These are phyloP conservation scores for Sicus ferrugineus DNA, from an alignment of 2,888 invertebrate species.

Conservation along the genomic window DNA sequence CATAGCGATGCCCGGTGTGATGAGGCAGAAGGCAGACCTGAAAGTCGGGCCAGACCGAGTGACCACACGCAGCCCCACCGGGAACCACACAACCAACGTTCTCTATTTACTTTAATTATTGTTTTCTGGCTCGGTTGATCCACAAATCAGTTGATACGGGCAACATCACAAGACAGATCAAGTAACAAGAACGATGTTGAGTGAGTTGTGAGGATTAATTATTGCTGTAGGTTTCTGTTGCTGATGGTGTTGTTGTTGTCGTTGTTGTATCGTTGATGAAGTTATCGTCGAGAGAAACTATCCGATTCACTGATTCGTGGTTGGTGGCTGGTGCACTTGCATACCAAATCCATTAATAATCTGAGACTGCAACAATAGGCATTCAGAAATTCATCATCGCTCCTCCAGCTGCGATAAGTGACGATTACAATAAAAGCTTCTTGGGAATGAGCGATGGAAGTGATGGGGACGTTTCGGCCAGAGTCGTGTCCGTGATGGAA, in stretches of 20 bases:
- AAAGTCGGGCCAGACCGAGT: not conserved
- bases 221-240: slow-evolving; percentile 7
- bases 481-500: too few species aligned
- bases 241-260: slow-evolving; percentile 27
- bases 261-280: slow-evolving; percentile 30
- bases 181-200: too few species aligned
- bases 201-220: slow-evolving; percentile 11
- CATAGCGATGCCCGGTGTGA: slow-evolving; percentile 1
- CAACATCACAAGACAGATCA: not conserved
- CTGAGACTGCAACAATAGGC: not conserved
- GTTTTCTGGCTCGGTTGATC: slow-evolving; percentile 18
- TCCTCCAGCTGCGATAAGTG: not conserved
- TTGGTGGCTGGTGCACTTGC: slow-evolving; percentile 26
- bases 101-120: slow-evolving; percentile 33
- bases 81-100: not conserved
- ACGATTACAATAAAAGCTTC: not conserved
- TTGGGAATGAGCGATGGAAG: not conserved
- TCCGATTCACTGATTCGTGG: slow-evolving; percentile 19
- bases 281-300: slow-evolving; percentile 31
- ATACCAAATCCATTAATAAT: slow-evolving; percentile 9
- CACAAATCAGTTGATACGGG: not conserved
- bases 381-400: not conserved
- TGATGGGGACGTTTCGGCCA: not conserved
- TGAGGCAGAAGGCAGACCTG: too few species aligned
- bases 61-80: slow-evolving; percentile 25